A percentile compares a stretch with the other conserved stretches of the same genome.
phyloP scores from a whole-genome alignment of 2,888 invertebrate genomes.

The Thera britannica region DNA sequence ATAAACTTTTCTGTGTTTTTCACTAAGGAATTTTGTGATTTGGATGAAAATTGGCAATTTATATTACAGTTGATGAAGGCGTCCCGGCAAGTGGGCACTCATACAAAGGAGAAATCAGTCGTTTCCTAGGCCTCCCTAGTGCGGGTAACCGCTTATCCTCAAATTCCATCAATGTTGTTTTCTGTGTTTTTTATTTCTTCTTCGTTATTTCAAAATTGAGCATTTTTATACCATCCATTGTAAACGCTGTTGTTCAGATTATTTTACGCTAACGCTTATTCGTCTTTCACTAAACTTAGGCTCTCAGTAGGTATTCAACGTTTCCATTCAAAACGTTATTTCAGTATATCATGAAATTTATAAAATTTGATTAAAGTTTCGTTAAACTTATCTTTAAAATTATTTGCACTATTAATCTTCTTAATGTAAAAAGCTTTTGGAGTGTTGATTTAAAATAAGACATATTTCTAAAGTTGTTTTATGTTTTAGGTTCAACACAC shows the following conservation, averaged over 20 bases:
- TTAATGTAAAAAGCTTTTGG: constrained; percentile 43
- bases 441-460: constrained; percentile 7
- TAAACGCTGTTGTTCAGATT: constrained; percentile 14
- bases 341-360: constrained; percentile 23
- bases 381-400: constrained; percentile 18
- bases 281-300: constrained; percentile 21
- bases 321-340: constrained; percentile 31
- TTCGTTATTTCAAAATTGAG: constrained; percentile 42
- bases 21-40: background rate
- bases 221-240: constrained; percentile 36
- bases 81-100: constrained; percentile 74
- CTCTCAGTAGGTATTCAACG: constrained; percentile 14
- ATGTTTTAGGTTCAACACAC: constrained; percentile 66
- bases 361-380: constrained; percentile 12
- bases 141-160: constrained; percentile 81
- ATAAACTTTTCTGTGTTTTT: background rate
- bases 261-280: constrained; percentile 36
- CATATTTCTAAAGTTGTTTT: constrained; percentile 12
- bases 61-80: constrained; percentile 83
- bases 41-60: constrained; percentile 55
- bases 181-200: constrained; percentile 50
- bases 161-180: constrained; percentile 60
- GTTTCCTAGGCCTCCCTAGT: constrained; percentile 88
- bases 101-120: constrained; percentile 84
- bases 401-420: constrained; percentile 38